phyloP scores from a whole-genome alignment of 2,113 vertebrate genomes.

The Marmota flaviventris region DNA sequence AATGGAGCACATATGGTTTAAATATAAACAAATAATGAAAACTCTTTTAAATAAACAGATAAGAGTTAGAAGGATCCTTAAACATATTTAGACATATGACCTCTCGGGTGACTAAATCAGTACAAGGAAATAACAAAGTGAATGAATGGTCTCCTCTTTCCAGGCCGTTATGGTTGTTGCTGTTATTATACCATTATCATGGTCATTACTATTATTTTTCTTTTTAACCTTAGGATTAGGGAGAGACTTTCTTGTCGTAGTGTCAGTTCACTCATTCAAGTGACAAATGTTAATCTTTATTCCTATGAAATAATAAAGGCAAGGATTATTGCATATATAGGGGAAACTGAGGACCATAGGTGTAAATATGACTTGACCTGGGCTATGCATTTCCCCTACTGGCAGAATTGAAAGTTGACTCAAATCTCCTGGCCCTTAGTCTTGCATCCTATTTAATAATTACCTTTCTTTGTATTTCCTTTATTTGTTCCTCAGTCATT shows the following conservation, averaged over 20 bases:
- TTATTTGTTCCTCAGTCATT: background rate
- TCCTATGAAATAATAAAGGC: slow-evolving; percentile 25
- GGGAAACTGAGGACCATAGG: slow-evolving; percentile 24
- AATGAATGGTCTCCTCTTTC: background rate
- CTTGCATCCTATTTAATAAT: background rate
- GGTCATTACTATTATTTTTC: background rate
- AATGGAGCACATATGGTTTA: slow-evolving; percentile 49
- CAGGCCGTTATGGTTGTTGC: background rate
- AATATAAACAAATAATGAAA: slow-evolving; percentile 46
- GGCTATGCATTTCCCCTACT: background rate
- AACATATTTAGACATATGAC: background rate
- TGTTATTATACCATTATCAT: background rate
- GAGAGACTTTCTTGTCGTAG: slow-evolving; percentile 17
- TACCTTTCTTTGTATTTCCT: background rate
- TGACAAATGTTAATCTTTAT: background rate
- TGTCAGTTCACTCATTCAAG: background rate
- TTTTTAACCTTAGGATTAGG: slow-evolving; percentile 35
- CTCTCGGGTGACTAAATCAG: background rate
- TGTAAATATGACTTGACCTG: background rate
- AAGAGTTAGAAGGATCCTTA: slow-evolving; percentile 27
- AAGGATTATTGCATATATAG: background rate
- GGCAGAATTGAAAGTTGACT: background rate
- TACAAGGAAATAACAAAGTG: slow-evolving; percentile 24
- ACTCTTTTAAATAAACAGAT: slow-evolving; percentile 27
- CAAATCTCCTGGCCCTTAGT: background rate